Evolutionary conservation across 2,888 invertebrate genomes (phyloP).

Genomic region (Syrista parreyssii): DNA sequence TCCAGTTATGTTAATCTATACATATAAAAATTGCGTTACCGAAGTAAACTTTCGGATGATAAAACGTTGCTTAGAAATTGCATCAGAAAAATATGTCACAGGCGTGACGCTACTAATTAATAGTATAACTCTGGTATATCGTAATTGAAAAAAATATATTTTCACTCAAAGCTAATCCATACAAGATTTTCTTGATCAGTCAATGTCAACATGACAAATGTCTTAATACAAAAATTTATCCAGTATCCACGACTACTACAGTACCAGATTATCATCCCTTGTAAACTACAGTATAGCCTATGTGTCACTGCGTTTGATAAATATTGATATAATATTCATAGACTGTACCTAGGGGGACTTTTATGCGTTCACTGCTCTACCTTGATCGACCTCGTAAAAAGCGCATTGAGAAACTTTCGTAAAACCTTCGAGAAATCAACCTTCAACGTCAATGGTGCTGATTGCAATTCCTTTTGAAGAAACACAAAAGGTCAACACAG

Average conservation of each 20-base stretch:
- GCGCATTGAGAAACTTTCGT: not conserved
- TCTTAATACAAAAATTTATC: not conserved
- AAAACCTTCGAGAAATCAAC: not conserved
- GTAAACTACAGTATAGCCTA: not conserved
- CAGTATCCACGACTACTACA: not conserved
- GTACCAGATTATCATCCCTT: not conserved
- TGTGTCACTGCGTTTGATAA: not conserved
- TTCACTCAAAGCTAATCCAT: not conserved
- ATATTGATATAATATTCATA: not conserved
- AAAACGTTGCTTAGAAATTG: not conserved
- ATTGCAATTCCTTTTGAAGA: not conserved
- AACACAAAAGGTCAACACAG: not conserved
- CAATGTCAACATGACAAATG: not conserved
- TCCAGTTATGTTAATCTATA: not conserved
- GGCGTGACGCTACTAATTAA: not conserved
- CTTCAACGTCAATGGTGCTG: not conserved
- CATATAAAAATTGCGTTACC: not conserved
- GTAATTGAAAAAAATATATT: not conserved
- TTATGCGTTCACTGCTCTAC: not conserved
- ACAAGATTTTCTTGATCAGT: not conserved
- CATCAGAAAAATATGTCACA: not conserved
- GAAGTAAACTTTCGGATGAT: not conserved
- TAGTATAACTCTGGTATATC: not conserved
- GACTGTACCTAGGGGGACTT: not conserved
- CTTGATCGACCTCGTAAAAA: not conserved